A percentile compares a stretch with the other conserved stretches of the same genome.
Conservation (phyloP, 1,140 invertebrate species). For the Trissolcus basalis region DNA sequence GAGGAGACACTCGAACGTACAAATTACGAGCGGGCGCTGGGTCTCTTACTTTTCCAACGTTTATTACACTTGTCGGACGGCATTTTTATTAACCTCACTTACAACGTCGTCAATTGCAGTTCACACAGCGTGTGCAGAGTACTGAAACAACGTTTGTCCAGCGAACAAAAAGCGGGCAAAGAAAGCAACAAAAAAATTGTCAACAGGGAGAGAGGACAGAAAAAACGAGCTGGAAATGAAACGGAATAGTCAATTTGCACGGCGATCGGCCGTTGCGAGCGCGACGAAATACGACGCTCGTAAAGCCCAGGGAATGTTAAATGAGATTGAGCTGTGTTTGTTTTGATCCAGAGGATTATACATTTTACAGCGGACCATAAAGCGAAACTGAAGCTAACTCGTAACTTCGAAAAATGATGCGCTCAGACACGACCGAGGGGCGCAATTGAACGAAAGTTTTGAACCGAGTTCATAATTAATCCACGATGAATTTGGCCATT, state of each 20-base stretch:
- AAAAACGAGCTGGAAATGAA: background rate
- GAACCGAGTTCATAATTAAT: too few relatives aligned
- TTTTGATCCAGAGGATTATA: background rate
- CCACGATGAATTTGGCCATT: too few relatives aligned
- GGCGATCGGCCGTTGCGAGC: background rate
- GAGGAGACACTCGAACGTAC: background rate
- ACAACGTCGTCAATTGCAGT: slow-evolving; percentile 18
- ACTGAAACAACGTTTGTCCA: background rate
- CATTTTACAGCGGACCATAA: background rate
- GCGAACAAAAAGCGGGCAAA: background rate
- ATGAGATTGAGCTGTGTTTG: background rate
- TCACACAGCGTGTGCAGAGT: background rate
- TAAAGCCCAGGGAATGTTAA: background rate
- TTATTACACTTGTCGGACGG: slow-evolving; percentile 17
- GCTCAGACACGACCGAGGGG: too few relatives aligned
- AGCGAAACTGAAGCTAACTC: background rate
- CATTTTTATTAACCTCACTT: slow-evolving; percentile 13
- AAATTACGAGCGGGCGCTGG: background rate
- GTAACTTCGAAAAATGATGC: too few relatives aligned
- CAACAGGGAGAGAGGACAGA: background rate
- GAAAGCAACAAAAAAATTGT: background rate
- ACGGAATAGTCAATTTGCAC: background rate
- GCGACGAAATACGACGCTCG: background rate
- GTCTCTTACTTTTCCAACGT: slow-evolving; percentile 22
- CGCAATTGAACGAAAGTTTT: too few relatives aligned